Evolutionary conservation across 2,113 vertebrate genomes (phyloP), one percentile per base, ranked within the genome.

Genomic region (Hemibagrus wyckioides): DNA sequence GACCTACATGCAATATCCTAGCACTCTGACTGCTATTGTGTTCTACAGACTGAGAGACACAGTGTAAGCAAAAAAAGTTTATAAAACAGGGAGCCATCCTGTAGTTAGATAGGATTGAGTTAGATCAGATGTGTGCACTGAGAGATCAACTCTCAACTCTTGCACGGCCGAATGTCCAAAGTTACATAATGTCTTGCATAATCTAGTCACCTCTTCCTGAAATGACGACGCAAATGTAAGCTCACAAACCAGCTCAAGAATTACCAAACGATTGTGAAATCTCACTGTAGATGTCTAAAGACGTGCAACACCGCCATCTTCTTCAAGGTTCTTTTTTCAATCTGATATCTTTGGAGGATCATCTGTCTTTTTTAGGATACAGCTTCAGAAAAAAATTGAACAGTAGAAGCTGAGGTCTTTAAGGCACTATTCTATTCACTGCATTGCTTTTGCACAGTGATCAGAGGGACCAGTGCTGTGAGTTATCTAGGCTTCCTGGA

Each of bases 171-270:
- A 69, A 13, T 33, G 30, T 36, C 61, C 63, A 54, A 54, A 54
- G 19, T 80, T 56, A 25, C 52, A 57, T 36, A 80, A 80, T 25
- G 21, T 84, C 48, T 85, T 85, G 56, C 71, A 50, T 14, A 77
- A 77, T 30, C 69, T 21, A 28, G 36, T 41, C 11, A 5, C 13
- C 15, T 59, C 54, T 41, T 75, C 50, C 36, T 2, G 41, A 85
- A 50, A 48, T 25, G 7, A 0, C 10, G 10, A 41, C 0, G 4
- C 23, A n/a, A 52, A n/a, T 4, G 0, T 33, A 6, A 19, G 50
- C 25, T 10, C 13, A 15, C 15, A 41, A 59, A 13, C 30, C 1
- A 1, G 28, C 33, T 52, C 67, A 59, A 44, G 36, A 75, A 23
- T 41, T 59, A 19, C 52, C 14, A 41, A 71, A 79, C 21, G 54